Evolutionary conservation across 2,113 vertebrate genomes (phyloP), one percentile per base, ranked within the genome.

Genomic region (Phrynosoma blainvillii): DNA sequence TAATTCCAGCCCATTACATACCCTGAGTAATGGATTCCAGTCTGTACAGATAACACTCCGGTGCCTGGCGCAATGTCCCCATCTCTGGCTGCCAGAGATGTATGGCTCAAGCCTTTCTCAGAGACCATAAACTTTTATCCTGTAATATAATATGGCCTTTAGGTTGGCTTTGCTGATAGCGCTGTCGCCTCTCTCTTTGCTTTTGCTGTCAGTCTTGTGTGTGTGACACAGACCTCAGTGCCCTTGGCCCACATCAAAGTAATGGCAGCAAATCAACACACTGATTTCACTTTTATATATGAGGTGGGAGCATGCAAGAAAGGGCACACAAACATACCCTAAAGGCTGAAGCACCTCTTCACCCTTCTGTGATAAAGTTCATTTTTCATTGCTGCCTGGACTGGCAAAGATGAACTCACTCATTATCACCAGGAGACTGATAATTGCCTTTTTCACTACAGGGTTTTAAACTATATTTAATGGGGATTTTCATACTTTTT

Each of bases 1-100:
- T 88, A 73, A 91, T 86, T 87, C 65, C 66, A 87, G 85, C 23
- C 40, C 52, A 79, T 84, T 87, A 79, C 18, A 32, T 59, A 83
- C 23, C 2, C 54, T 74, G 79, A 91, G 79, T 85, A 88, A 88
- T 83, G 80, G 84, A 83, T 89, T 89, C 79, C 84, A 79, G 79
- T 74, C 65, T 65, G 40, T 65, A 10, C 74, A 74, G 87, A 86
- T 27, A 56, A 82, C 18, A 66, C 54, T 14, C 66, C 75, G 76
- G 79, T 65, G 84, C 79, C 75, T 84, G 88, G 81, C 70, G 27
- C 70, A 59, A 0, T 32, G 79, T 68, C 66, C 13, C 1, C 0
- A 36, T 83, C 52, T 75, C 54, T 5, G 20, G 40, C 6, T 1
- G 36, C 73, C 27, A 68, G 73, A 89, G 79, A 82, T 77, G 54